These are phyloP conservation scores for Pachyrhynchus sulphureomaculatus DNA, from an alignment of 1,140 invertebrate species.

Conservation along the genomic window DNA sequence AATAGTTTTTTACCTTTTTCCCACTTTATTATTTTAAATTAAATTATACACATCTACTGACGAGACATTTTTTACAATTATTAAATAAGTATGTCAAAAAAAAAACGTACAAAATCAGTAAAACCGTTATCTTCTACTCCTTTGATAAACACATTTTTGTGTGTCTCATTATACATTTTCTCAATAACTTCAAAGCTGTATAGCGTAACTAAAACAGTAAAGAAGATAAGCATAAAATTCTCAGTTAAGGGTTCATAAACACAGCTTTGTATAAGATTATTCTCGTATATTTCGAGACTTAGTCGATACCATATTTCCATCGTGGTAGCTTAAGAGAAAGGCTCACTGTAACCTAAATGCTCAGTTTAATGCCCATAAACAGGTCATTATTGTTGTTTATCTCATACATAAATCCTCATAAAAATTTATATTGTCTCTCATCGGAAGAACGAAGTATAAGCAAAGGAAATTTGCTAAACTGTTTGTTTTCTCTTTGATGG, in stretches of 20 bases:
- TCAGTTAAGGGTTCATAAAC: constrained; percentile 9
- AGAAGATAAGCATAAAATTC: constrained; percentile 13
- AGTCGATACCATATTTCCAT: constrained; percentile 26
- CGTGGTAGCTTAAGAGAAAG: constrained; percentile 22
- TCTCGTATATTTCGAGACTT: constrained; percentile 17
- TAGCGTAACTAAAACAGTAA: not conserved
- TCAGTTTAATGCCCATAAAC: constrained; percentile 24
- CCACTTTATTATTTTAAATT: too few species aligned
- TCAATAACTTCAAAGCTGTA: too few species aligned
- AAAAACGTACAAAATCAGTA: too few species aligned
- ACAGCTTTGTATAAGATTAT: constrained; percentile 17
- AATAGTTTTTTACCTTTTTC: too few species aligned
- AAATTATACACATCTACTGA: too few species aligned
- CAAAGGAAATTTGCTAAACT: constrained; percentile 6
- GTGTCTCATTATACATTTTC: too few species aligned
- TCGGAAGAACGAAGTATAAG: constrained; percentile 1
- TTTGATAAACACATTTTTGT: too few species aligned
- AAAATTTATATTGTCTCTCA: constrained; percentile 25
- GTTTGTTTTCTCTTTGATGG: not conserved
- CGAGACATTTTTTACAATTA: too few species aligned
- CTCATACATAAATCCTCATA: constrained; percentile 23
- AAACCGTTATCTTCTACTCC: too few species aligned
- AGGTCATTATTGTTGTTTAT: constrained; percentile 28
- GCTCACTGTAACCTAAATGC: constrained; percentile 14
- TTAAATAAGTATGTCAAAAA: too few species aligned